These are phyloP conservation scores for Anthopleura sola DNA, from an alignment of 64 coral and sea anemone species.

Conservation along the genomic window DNA sequence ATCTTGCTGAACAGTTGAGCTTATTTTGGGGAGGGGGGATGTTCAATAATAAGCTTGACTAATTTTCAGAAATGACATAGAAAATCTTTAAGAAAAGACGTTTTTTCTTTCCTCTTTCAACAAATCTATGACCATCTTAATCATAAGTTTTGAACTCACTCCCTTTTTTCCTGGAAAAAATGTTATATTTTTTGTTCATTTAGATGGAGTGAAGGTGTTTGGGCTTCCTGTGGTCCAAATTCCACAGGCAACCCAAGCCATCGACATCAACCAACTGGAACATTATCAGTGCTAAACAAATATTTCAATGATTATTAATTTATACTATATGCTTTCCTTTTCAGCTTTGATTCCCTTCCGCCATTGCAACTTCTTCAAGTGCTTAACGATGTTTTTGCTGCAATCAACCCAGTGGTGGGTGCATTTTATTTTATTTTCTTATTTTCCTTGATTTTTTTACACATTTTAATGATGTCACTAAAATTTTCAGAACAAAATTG, in stretches of 20 bases:
- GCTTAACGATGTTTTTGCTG: slow-evolving; percentile 98
- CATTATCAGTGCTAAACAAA: background rate
- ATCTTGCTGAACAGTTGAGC: no score
- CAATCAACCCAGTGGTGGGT: slow-evolving; percentile 84
- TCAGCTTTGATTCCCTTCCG: slow-evolving; percentile 94
- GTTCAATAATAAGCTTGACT: no score
- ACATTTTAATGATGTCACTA: background rate
- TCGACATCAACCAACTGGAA: no score
- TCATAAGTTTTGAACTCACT: no score
- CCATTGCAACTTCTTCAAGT: slow-evolving; percentile 88
- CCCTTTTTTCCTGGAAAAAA: no score
- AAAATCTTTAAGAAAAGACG: no score
- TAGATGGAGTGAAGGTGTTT: background rate
- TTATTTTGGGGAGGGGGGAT: no score
- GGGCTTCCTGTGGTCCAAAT: background rate
- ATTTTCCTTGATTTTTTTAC: background rate
- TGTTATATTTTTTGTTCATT: background rate
- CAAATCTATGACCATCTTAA: no score
- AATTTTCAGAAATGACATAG: no score
- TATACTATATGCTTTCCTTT: background rate
- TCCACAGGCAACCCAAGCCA: background rate
- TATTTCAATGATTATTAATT: background rate
- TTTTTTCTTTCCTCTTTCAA: no score
- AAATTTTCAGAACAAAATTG: slow-evolving; percentile 75
- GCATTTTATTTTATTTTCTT: background rate